Base-by-base conservation (phyloP, 2,797 vertebrate species). In the Coreius guichenoti region DNA sequence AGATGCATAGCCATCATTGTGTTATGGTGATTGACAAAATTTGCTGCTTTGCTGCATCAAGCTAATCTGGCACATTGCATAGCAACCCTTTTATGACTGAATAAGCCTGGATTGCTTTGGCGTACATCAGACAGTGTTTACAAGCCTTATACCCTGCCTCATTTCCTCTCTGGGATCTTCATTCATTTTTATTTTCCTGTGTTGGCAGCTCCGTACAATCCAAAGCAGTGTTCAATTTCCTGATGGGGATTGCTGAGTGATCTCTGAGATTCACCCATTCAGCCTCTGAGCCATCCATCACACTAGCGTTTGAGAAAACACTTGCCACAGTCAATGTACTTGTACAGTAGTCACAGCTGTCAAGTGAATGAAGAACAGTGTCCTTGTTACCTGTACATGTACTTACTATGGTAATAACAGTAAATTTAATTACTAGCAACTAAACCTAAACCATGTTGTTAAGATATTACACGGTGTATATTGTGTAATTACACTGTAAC, bases 171-270 rank as follows among this genome's bases (percentile, higher is more conserved):
- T 83, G 63, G 80, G 61, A 79, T 75, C 76, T 85, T 76, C 63
- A 70, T 86, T 82, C 47, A 78, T 86, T 87, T 76, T 87, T 81
- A 86, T 87, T 85, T 87, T 83, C 72, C 43, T 70, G 21, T 74
- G 67, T 74, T 86, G 81, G 75, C 72, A 85, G 72, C 77, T 74
- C 17, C n/a, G 23, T 68, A 43, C 69, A 39, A 81, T 69, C 63
- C 31, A 73, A 54, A 67, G 45, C 58, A 72, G 51, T 63, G 69
- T 80, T 87, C 72, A 68, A 80, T 89, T 88, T 89, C 86, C 82
- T 85, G 70, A 45, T 86, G 54, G 70, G 77, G 65, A 83, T 76
- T 58, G 69, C 54, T 67, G 51, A 74, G 80, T 73, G 81, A 78
- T 81, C 84, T 89, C 1, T 29, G 77, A 83, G 51, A 70, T 78